Base-by-base conservation (phyloP, 2,113 vertebrate species). In the Heloderma charlesbogerti region DNA sequence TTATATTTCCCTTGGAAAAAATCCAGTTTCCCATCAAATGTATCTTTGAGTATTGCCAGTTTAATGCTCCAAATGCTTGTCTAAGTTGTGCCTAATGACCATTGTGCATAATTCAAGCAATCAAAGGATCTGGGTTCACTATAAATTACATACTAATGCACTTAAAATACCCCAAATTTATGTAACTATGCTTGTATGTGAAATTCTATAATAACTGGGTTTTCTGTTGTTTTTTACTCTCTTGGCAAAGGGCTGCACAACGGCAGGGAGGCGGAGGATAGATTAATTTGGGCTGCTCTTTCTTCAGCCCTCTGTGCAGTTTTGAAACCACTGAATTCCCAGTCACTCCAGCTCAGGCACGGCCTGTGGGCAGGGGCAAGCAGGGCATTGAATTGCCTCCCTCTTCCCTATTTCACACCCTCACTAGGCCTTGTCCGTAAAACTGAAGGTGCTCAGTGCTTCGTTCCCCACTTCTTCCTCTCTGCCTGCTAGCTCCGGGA, bases 1-100 rank as follows among this genome's bases (percentile, higher is more conserved):
- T 90, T 78, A 85, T 90, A 90, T 78, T 85, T 66, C 82, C 34
- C 60, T 77, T 85, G 72, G 57, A 84, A 67, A 85, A 90, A 75
- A 37, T 37, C 72, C 83, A 18, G 72, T 77, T 81, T 66, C 72
- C 43, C 43, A 85, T 78, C 43, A 90, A 90, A 78, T 63, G 18
- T 67, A 51, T 63, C 57, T 78, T 54, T 18, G 51, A 37, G 31
- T 67, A n/a, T 74, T 77, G 57, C 40, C n/a, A 77, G 72, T 88
- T 81, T 69, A 66, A n/a, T 54, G 43, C 63, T 71, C 22, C 63
- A 88, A 80, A 80, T 66, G 40, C 69, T 71, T 83, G 8, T 60
- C n/a, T 74, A 83, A 60, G 74, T 54, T 74, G 18, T 87, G 66
- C 40, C 15, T 13, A 43, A 48, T 78, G 82, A 67, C 40, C 57